Evolutionary conservation across 2,113 vertebrate species (phyloP).

Genomic region (Narcine bancroftii): DNA sequence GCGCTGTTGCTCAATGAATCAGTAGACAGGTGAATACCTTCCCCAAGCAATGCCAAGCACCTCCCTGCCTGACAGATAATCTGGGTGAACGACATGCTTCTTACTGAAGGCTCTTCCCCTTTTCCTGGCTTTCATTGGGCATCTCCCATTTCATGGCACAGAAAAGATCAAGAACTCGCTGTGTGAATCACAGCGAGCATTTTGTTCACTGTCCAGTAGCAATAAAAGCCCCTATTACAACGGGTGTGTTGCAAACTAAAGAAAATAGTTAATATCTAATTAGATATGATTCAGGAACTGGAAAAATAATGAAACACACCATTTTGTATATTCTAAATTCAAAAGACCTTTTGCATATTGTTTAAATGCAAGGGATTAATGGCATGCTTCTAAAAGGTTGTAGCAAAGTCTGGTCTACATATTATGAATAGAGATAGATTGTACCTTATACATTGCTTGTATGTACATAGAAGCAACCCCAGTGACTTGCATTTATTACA

Average conservation of each 20-base stretch:
- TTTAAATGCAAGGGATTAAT: not conserved
- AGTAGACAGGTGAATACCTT: not conserved
- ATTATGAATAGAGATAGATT: not conserved
- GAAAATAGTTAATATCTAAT: not conserved
- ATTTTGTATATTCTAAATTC: not conserved
- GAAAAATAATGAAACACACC: not conserved
- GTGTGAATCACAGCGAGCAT: not conserved
- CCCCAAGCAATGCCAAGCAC: not conserved
- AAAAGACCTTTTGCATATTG: not conserved
- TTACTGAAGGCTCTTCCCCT: not conserved
- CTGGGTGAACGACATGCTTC: not conserved
- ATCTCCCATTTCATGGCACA: not conserved
- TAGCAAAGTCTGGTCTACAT: not conserved
- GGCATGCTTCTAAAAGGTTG: not conserved
- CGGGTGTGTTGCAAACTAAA: not conserved
- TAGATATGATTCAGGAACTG: not conserved
- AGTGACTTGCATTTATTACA: slow-evolving; percentile 13
- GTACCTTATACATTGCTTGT: slow-evolving; percentile 12
- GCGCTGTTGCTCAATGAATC: not conserved
- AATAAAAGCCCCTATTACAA: not conserved
- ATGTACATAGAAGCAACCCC: not conserved
- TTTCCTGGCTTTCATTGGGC: not conserved
- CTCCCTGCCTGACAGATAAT: not conserved
- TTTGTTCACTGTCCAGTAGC: not conserved
- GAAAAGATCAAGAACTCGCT: not conserved